Percentiles rank a stretch among this genome's conserved stretches.
These are phyloP conservation scores for Nephrotoma guestfalica DNA, from an alignment of 2,888 invertebrate genomes.

Conservation along the genomic window DNA sequence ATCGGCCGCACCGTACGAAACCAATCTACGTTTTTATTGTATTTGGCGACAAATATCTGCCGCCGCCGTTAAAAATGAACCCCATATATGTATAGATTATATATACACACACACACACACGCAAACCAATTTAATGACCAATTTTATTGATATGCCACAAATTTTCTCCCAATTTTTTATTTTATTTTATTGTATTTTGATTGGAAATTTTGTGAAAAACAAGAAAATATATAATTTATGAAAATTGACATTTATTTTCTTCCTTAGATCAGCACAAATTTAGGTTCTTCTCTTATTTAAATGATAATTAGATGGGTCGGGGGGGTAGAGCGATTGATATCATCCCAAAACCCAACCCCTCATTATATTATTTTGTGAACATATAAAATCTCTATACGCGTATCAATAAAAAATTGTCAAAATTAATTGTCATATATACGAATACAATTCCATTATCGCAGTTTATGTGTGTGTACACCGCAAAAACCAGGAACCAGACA, in stretches of 20 bases:
- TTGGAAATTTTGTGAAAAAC: neutral
- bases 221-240: neutral
- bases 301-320: neutral
- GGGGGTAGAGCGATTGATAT: neutral
- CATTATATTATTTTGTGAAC: neutral
- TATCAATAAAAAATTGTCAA: neutral
- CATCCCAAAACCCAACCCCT: neutral
- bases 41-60: neutral
- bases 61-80: neutral
- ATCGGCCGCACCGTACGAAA: neutral
- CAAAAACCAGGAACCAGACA: neutral
- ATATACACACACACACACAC: neutral
- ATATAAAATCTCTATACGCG: neutral
- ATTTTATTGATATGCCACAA: neutral
- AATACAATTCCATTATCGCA: neutral
- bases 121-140: neutral
- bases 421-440: neutral
- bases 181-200: neutral
- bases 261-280: neutral
- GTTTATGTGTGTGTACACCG: neutral
- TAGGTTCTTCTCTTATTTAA: neutral
- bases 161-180: neutral
- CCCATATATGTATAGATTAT: neutral
- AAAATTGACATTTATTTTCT: neutral
- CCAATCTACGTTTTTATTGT: neutral